Evolutionary conservation across 2,888 invertebrate genomes (phyloP), one percentile per base, ranked within the genome.

Genomic region (Drosophila nr. perissopoda): DNA sequence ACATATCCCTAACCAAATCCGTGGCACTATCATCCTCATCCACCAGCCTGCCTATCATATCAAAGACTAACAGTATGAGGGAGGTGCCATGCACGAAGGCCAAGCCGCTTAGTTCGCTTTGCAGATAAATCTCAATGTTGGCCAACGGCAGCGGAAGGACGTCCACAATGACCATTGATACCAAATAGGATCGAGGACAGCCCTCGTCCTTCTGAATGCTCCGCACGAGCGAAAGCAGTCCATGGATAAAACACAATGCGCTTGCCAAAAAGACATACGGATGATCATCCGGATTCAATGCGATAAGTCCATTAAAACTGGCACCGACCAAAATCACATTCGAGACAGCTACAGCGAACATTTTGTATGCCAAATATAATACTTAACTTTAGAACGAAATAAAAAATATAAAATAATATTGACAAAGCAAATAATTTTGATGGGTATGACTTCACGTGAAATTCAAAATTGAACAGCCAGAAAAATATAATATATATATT

Each of bases 51-150:
- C 77, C 79, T 46, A 81, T 63, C 10, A 89, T 40, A 66, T 91
- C 91, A 38, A 88, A 91, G 0, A 81, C 42, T 34, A 91, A 38
- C 5, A 91, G 81, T 38, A 91, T 82, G 0, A 90, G 27, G 5
- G 91, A 85, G 0, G 89, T 8, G 0, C 69, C 82, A 59, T 91
- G 91, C 0, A 90, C 72, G 68, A 89, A 34, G 1, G 92, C 91
- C 21, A 82, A 29, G 8, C 42, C 60, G 3, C 70, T 67, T 1
- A 76, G 67, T 0, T 72, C 60, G 5, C 88, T 86, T 3, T 59
- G 38, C 16, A 66, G 33, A 36, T 91, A 92, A 34, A 91, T 63
- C 52, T 91, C 84, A 18, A 92, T 89, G 53, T 91, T 91, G 25
- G 82, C 77, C 71, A 91, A 16, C 1, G 92, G 87, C 40, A 91